Conservation (phyloP, 2,113 vertebrate genomes). For the Lamprotornis superbus region DNA sequence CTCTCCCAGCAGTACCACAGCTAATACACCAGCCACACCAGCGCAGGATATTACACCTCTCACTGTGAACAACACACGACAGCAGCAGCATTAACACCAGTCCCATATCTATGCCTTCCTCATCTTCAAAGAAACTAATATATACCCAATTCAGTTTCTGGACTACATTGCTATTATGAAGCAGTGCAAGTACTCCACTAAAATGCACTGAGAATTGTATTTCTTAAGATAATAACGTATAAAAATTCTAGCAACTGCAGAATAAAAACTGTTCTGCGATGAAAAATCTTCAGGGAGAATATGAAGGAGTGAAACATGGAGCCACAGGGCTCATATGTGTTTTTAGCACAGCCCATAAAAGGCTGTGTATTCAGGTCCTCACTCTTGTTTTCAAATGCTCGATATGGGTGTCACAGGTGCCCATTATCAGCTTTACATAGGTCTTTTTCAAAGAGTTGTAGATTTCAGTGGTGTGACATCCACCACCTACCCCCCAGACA, state of each 20-base stretch:
- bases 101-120: neutral
- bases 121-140: neutral
- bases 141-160: neutral
- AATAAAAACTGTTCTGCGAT: neutral
- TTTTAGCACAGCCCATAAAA: neutral
- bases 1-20: neutral
- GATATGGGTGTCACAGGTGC: neutral
- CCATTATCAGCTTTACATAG: neutral
- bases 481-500: neutral
- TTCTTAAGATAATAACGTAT: neutral
- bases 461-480: neutral
- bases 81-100: neutral
- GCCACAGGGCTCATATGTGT: neutral
- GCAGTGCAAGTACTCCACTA: neutral
- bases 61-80: accelerated
- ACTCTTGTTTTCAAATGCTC: neutral
- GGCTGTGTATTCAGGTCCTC: neutral
- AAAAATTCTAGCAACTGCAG: neutral
- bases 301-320: neutral
- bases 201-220: neutral
- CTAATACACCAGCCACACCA: neutral
- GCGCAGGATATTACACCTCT: neutral
- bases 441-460: neutral
- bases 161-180: neutral
- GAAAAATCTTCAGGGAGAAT: neutral